Conservation (phyloP, 2,888 invertebrate species). For the Pyrrhia umbra region DNA sequence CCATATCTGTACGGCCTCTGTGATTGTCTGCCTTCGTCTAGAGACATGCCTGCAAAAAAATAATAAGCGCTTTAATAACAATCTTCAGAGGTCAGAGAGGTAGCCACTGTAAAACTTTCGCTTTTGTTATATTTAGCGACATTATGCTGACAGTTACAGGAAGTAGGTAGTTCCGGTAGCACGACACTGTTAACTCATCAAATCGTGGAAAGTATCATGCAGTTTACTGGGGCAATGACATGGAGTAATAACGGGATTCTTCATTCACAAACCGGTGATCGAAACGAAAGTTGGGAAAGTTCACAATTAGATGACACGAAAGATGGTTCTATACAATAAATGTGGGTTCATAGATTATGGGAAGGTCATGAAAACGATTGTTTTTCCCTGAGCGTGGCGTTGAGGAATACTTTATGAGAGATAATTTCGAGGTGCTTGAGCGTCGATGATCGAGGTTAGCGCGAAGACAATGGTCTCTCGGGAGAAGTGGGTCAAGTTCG, state of each 20-base stretch:
- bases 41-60: slow-evolving; percentile 90
- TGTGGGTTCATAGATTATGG: slow-evolving; percentile 50
- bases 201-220: slow-evolving; percentile 77
- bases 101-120: slow-evolving; percentile 19
- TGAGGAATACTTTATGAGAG: slow-evolving; percentile 67
- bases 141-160: slow-evolving; percentile 35
- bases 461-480: slow-evolving; percentile 83
- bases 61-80: slow-evolving; percentile 12
- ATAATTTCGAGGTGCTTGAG: slow-evolving; percentile 72
- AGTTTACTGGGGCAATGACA: slow-evolving; percentile 80
- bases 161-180: slow-evolving; percentile 58
- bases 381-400: slow-evolving; percentile 58
- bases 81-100: background rate
- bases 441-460: slow-evolving; percentile 77
- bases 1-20: slow-evolving; percentile 94
- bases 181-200: slow-evolving; percentile 65
- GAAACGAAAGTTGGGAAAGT: slow-evolving; percentile 88
- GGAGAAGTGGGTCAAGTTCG: slow-evolving; percentile 87
- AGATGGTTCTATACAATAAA: slow-evolving; percentile 57
- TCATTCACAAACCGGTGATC: slow-evolving; percentile 77
- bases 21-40: slow-evolving; percentile 92
- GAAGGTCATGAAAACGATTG: slow-evolving; percentile 67
- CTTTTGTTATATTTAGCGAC: slow-evolving; percentile 25
- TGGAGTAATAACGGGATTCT: slow-evolving; percentile 79
- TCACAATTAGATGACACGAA: slow-evolving; percentile 79